Conservation (phyloP, 1,140 invertebrate species). For the Steinernema khuongi region DNA sequence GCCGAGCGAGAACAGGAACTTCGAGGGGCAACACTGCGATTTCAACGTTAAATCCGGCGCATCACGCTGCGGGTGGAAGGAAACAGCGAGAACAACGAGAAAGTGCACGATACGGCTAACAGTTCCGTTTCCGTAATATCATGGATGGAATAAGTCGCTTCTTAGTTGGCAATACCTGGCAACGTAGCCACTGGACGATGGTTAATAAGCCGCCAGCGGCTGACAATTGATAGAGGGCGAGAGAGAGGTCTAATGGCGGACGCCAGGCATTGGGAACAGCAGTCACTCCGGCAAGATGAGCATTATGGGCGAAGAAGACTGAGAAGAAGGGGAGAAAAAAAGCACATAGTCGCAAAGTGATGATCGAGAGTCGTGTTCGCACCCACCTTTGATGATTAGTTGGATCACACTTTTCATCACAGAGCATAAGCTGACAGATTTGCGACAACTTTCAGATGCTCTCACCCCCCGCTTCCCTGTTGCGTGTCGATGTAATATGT, state of each 20-base stretch:
- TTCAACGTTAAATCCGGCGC: background rate
- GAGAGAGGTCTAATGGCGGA: slow-evolving; percentile 14
- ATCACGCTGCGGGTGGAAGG: background rate
- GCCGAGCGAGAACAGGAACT: background rate
- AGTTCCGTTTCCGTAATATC: background rate
- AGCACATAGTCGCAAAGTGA: slow-evolving; percentile 15
- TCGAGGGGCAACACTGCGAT: background rate
- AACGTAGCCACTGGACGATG: slow-evolving; percentile 5
- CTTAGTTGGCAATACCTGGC: slow-evolving; percentile 6
- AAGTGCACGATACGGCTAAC: background rate
- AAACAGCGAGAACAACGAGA: background rate
- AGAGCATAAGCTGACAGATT: slow-evolving; percentile 6
- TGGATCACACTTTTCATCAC: slow-evolving; percentile 13
- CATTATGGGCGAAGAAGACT: slow-evolving; percentile 16
- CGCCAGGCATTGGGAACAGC: slow-evolving; percentile 11
- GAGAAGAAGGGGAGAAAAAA: slow-evolving; percentile 10
- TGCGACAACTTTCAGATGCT: background rate
- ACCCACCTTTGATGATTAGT: slow-evolving; percentile 14
- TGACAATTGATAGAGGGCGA: slow-evolving; percentile 16
- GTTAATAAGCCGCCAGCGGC: slow-evolving; percentile 14
- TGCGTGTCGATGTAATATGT: background rate
- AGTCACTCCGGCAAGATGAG: slow-evolving; percentile 14
- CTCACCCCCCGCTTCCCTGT: background rate
- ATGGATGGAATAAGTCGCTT: slow-evolving; percentile 5
- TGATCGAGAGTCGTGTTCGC: slow-evolving; percentile 14